Percentiles rank a stretch among this genome's conserved stretches.
Evolutionary conservation across 1,140 invertebrate species (phyloP).

Genomic region (Heterodera schachtii): DNA sequence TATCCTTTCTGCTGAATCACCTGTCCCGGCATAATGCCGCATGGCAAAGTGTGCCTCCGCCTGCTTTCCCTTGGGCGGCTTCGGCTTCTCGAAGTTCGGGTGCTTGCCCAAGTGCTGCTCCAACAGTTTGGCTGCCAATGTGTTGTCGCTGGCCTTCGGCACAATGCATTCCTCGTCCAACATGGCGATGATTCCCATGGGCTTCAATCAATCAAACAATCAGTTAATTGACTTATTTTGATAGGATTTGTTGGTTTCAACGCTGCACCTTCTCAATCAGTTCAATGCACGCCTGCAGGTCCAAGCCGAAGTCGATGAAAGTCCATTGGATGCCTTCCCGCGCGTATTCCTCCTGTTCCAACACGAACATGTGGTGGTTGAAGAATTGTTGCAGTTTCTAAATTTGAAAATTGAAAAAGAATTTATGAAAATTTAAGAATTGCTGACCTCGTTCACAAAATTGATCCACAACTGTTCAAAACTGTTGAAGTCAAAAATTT

Average conservation of each 20-base stretch:
- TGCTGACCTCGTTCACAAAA: conserved; percentile 88
- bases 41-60: conserved; percentile 94
- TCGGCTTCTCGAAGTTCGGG: conserved; percentile 89
- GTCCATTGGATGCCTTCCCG: conserved; percentile 96
- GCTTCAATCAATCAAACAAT: conserved; percentile 71
- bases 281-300: conserved; percentile 95
- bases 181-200: conserved; percentile 99
- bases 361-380: conserved; percentile 99
- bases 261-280: conserved; percentile 93
- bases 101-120: conserved; percentile 98
- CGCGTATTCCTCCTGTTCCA: conserved; percentile 99
- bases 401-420: conserved; percentile 2
- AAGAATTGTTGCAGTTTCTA: conserved; percentile 96
- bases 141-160: conserved; percentile 97
- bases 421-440: background rate
- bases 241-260: conserved; percentile 69
- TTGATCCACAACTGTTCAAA: conserved; percentile 99
- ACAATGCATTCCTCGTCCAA: conserved; percentile 99
- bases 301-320: conserved; percentile 99
- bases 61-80: conserved; percentile 91
- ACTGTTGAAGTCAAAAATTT: conserved; percentile 98
- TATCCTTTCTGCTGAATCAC: background rate
- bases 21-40: conserved; percentile 93
- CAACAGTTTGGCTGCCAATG: conserved; percentile 95
- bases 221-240: background rate